phyloP scores from a whole-genome alignment of 2,888 invertebrate species.

The Lithophane ornitopus region DNA sequence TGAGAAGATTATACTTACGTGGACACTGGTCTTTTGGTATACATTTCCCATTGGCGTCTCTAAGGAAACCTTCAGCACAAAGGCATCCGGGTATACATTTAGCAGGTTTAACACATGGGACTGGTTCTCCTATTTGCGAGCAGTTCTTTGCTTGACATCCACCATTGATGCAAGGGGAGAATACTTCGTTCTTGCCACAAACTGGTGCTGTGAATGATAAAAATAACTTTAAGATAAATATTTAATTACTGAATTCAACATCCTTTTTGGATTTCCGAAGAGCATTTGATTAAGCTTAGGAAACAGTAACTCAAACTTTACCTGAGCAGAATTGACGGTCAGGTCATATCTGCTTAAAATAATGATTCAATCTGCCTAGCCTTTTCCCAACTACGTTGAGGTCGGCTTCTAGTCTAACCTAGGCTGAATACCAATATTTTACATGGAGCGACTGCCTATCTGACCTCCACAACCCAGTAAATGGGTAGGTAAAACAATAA shows the following conservation, averaged over 20 bases:
- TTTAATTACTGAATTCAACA: not conserved
- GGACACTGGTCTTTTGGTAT: conserved; percentile 68
- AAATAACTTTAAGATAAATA: not conserved
- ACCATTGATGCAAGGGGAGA: conserved; percentile 68
- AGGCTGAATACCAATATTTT: too few species aligned
- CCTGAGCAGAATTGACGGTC: not conserved
- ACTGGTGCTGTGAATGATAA: conserved; percentile 23
- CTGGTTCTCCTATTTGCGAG: conserved; percentile 65
- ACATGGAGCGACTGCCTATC: too few species aligned
- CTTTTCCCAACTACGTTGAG: too few species aligned
- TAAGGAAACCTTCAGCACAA: conserved; percentile 69
- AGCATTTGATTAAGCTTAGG: not conserved
- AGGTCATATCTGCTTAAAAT: too few species aligned
- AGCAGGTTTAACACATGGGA: conserved; percentile 66
- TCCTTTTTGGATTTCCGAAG: not conserved
- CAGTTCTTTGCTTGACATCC: conserved; percentile 71
- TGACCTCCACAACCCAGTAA: too few species aligned
- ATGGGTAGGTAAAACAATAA: too few species aligned
- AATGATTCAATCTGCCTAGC: too few species aligned
- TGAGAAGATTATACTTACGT: conserved; percentile 53
- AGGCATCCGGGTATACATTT: conserved; percentile 71
- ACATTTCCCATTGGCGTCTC: conserved; percentile 69
- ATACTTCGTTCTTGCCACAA: conserved; percentile 62
- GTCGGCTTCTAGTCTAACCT: too few species aligned
- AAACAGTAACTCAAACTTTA: not conserved